Conservation (phyloP, 1,140 invertebrate species). For the Psix sp. region DNA sequence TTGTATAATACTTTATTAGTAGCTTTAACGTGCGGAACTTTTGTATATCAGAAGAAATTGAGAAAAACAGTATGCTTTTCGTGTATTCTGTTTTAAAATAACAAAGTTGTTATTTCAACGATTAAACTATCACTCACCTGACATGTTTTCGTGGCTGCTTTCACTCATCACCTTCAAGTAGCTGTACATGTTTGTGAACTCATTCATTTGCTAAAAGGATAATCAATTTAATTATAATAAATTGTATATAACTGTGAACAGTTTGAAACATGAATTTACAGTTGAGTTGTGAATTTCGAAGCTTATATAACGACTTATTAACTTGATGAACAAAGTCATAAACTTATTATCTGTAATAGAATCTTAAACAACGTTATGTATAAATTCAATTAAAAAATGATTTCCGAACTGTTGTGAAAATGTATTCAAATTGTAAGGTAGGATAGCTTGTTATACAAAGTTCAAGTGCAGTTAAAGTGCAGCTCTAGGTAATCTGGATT, state of each 20-base stretch:
- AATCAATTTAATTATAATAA: slow-evolving; percentile 31
- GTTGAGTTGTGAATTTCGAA: too few relatives aligned
- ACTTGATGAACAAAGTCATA: too few relatives aligned
- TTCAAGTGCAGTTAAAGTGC: too few relatives aligned
- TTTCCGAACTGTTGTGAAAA: not conserved
- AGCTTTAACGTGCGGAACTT: too few relatives aligned
- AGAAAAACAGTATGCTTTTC: too few relatives aligned
- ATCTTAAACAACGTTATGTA: slow-evolving; percentile 6
- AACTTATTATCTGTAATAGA: too few relatives aligned
- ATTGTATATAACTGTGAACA: slow-evolving; percentile 11
- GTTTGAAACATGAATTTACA: too few relatives aligned
- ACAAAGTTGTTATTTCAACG: not conserved
- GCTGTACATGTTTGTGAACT: slow-evolving; percentile 89
- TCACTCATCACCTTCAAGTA: slow-evolving; percentile 88
- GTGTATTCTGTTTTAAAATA: not conserved
- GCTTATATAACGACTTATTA: too few relatives aligned
- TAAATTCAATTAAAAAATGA: slow-evolving; percentile 20
- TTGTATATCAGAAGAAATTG: too few relatives aligned
- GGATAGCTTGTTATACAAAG: too few relatives aligned
- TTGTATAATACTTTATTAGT: not conserved
- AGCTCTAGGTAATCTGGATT: too few relatives aligned
- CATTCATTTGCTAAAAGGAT: slow-evolving; percentile 81
- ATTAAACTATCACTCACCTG: slow-evolving; percentile 27
- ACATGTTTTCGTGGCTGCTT: slow-evolving; percentile 62
- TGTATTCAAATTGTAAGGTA: not conserved